Evolutionary conservation across 2,888 invertebrate genomes (phyloP).

Genomic region (Drosophila tripunctata): DNA sequence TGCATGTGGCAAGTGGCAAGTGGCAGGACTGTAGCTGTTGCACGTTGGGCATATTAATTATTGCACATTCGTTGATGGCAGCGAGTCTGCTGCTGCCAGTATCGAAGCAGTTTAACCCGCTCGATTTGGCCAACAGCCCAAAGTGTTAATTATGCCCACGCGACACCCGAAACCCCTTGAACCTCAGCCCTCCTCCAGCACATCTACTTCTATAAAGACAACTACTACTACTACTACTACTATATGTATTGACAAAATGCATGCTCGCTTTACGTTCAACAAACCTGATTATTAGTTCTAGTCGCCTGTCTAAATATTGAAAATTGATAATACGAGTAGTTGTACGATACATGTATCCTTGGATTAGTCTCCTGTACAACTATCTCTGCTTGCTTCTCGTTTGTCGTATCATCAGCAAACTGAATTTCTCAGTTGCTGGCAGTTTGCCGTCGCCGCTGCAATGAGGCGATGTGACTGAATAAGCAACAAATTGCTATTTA

Average conservation of each 20-base stretch:
- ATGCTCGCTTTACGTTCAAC: constrained; percentile 63
- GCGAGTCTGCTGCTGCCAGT: constrained; percentile 16
- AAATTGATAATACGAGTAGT: constrained; percentile 67
- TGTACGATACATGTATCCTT: constrained; percentile 17
- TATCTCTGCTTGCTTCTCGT: not conserved
- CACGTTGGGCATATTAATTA: constrained; percentile 78
- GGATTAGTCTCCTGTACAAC: not conserved
- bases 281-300: constrained; percentile 70
- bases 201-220: not conserved
- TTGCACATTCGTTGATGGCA: constrained; percentile 50
- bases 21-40: constrained; percentile 14
- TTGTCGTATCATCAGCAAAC: constrained; percentile 35
- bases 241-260: constrained; percentile 49
- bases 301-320: constrained; percentile 73
- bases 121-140: constrained; percentile 58
- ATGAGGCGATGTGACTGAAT: constrained; percentile 26
- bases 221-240: no score
- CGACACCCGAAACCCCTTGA: not conserved
- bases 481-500: constrained; percentile 50
- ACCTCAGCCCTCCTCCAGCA: no score
- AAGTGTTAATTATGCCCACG: constrained; percentile 68
- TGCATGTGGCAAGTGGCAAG: not conserved
- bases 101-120: constrained; percentile 60
- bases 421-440: constrained; percentile 11
- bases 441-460: constrained; percentile 26